Evolutionary conservation across 2,113 vertebrate genomes (phyloP).

Genomic region (Gymnarchus niloticus): DNA sequence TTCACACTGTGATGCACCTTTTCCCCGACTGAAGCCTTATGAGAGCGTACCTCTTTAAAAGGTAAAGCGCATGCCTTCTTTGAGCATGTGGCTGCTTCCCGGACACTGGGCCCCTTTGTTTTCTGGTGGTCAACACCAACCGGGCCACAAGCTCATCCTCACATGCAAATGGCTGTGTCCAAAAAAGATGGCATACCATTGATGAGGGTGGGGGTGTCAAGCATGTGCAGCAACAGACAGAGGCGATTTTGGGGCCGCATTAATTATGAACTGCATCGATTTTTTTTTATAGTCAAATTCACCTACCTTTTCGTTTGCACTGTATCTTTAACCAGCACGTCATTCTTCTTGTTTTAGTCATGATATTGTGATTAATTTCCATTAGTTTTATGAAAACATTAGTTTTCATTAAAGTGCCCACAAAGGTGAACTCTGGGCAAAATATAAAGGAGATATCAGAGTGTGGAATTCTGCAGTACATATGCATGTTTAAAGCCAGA

Average conservation of each 20-base stretch:
- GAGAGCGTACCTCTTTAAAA: conserved; percentile 14
- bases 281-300: not conserved
- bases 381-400: too few relatives aligned
- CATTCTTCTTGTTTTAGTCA: not conserved
- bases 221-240: not conserved
- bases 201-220: not conserved
- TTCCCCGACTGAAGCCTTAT: not conserved
- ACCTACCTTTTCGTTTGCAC: not conserved
- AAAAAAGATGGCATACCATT: not conserved
- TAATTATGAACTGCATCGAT: not conserved
- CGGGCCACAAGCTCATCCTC: not conserved
- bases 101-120: not conserved
- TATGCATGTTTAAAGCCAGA: not conserved
- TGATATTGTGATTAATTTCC: too few relatives aligned
- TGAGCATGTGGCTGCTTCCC: not conserved
- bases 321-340: not conserved
- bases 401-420: too few relatives aligned
- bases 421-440: too few relatives aligned
- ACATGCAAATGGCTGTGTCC: not conserved
- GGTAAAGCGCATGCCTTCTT: not conserved
- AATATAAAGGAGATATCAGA: not conserved
- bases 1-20: not conserved
- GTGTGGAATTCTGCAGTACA: not conserved
- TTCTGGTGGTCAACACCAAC: not conserved
- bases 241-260: not conserved